These are phyloP conservation scores for Archips crataeganus DNA, from an alignment of 2,888 invertebrate species.

Conservation along the genomic window DNA sequence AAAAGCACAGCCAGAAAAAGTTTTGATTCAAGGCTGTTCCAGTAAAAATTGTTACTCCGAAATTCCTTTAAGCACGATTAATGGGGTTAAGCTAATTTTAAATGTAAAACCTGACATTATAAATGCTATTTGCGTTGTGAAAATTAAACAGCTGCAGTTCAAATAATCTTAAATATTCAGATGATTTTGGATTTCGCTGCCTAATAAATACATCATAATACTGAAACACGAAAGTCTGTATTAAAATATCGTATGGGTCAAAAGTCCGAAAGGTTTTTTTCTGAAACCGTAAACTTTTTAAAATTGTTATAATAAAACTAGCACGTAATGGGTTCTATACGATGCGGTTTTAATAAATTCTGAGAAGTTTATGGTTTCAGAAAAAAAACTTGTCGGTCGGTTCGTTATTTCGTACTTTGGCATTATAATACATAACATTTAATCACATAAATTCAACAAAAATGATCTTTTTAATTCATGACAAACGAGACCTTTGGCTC, in stretches of 20 bases:
- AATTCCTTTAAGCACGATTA: neutral
- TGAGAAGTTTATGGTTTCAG: too few species aligned
- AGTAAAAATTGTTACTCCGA: neutral
- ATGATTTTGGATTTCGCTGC: neutral
- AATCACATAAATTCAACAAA: neutral
- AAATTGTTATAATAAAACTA: too few species aligned
- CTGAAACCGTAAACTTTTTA: too few species aligned
- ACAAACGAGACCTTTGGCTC: slow-evolving; percentile 10
- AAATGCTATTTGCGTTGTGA: neutral
- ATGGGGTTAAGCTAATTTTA: neutral
- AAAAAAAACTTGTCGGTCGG: too few species aligned
- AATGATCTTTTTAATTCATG: neutral
- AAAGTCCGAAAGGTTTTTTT: too few species aligned
- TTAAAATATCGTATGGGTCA: too few species aligned
- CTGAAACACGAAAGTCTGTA: too few species aligned
- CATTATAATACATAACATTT: neutral
- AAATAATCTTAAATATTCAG: neutral
- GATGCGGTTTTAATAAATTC: too few species aligned
- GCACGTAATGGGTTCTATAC: too few species aligned
- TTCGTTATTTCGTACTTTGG: too few species aligned
- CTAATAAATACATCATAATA: neutral
- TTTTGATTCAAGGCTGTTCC: neutral
- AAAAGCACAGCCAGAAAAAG: neutral
- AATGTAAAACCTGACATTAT: slow-evolving; percentile 1
- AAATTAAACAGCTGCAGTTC: slow-evolving; percentile 1